Conservation (phyloP, 1,140 invertebrate species). For the Drosophila biarmipes region DNA sequence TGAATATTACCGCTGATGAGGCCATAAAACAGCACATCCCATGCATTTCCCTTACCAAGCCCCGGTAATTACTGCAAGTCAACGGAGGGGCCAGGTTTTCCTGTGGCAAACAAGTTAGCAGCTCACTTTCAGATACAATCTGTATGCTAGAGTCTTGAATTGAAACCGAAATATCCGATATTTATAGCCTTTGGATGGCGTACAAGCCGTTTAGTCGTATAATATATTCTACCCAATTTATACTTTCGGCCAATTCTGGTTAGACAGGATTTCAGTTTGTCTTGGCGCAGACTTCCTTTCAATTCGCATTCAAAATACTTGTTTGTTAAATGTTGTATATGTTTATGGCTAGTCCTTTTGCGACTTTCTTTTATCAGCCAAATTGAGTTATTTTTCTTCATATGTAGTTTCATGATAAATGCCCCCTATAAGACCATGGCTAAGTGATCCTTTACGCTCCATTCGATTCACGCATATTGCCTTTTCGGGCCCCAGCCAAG, state of each 20-base stretch:
- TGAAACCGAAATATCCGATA: neutral
- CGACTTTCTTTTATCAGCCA: too few species aligned
- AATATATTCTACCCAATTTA: too few species aligned
- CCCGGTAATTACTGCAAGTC: slow-evolving; percentile 43
- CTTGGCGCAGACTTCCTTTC: too few species aligned
- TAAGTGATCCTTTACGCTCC: slow-evolving; percentile 16
- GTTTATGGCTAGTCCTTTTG: too few species aligned
- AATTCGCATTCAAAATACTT: too few species aligned
- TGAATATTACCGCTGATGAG: slow-evolving; percentile 61
- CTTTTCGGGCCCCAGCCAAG: neutral
- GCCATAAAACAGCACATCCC: slow-evolving; percentile 15
- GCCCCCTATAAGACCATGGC: neutral
- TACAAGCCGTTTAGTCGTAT: too few species aligned
- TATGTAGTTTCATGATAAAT: too few species aligned
- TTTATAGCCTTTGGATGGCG: neutral
- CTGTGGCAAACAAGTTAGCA: slow-evolving; percentile 36
- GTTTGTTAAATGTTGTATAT: too few species aligned
- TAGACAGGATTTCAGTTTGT: too few species aligned
- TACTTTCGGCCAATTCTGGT: too few species aligned
- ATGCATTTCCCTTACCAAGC: slow-evolving; percentile 9
- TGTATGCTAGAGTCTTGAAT: neutral
- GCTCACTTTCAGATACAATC: neutral
- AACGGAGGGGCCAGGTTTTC: slow-evolving; percentile 6
- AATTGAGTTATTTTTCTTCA: too few species aligned
- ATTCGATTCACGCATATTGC: neutral